phyloP scores from a whole-genome alignment of 92 coral and sea anemone species.

The Zoanthus solanderi region DNA sequence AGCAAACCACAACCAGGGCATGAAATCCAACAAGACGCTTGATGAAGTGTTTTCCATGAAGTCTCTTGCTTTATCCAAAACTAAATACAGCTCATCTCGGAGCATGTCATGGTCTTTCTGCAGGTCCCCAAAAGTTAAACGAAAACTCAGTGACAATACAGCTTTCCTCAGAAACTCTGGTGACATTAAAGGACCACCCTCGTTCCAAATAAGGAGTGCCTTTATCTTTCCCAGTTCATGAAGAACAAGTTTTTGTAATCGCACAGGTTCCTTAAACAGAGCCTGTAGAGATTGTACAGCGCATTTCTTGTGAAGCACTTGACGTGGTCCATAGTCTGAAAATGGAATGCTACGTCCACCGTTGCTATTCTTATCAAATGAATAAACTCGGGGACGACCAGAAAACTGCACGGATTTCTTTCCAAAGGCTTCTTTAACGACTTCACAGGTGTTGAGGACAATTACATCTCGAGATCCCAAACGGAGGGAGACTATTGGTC shows the following conservation, averaged over 20 bases:
- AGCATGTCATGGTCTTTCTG: constrained; percentile 41
- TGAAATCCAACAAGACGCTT: constrained; percentile 61
- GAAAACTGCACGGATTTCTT: constrained; percentile 64
- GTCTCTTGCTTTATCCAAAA: constrained; percentile 58
- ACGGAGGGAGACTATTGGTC: constrained; percentile 73
- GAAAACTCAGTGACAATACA: constrained; percentile 59
- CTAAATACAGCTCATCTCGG: constrained; percentile 47
- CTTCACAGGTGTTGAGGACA: constrained; percentile 65
- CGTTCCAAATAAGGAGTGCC: constrained; percentile 24
- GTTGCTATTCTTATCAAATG: constrained; percentile 49
- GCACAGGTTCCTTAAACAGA: constrained; percentile 52
- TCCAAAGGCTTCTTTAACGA: constrained; percentile 72
- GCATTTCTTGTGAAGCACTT: constrained; percentile 60
- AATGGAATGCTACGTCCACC: constrained; percentile 71
- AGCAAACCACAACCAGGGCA: constrained; percentile 75
- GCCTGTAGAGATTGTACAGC: constrained; percentile 64
- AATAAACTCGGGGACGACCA: constrained; percentile 69
- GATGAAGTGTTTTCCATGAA: constrained; percentile 66
- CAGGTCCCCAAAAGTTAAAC: constrained; percentile 67
- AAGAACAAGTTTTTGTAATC: constrained; percentile 53
- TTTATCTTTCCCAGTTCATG: constrained; percentile 35
- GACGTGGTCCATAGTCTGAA: constrained; percentile 70
- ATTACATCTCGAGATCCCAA: constrained; percentile 73
- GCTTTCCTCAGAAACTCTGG: constrained; percentile 40
- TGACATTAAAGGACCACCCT: constrained; percentile 50